Evolutionary conservation across 2,797 vertebrate species (phyloP).

Genomic region (Holocentrus rufus): DNA sequence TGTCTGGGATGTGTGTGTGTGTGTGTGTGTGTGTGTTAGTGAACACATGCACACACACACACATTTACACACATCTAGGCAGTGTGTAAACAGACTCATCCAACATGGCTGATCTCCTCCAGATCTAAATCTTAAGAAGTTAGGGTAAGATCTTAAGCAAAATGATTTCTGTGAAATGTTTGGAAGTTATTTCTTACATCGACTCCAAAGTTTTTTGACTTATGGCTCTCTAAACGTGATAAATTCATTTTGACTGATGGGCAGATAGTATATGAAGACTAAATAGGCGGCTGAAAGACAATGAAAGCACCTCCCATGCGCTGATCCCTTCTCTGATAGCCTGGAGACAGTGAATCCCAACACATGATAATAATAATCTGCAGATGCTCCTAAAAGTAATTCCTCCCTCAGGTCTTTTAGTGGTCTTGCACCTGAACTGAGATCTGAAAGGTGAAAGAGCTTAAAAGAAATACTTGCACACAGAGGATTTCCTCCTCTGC

Average conservation of each 20-base stretch:
- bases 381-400: slow-evolving; percentile 9
- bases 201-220: no score
- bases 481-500: slow-evolving; percentile 11
- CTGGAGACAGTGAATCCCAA: no score
- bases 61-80: background rate
- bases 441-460: background rate
- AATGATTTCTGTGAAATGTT: no score
- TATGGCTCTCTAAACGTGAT: background rate
- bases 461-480: background rate
- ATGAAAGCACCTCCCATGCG: no score
- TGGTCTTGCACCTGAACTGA: background rate
- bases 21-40: slow-evolving; percentile 12
- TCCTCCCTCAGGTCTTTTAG: slow-evolving; percentile 20
- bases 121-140: no score
- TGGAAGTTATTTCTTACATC: no score
- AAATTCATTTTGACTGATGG: background rate
- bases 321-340: no score
- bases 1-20: slow-evolving; percentile 27
- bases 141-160: no score
- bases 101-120: background rate
- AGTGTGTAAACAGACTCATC: background rate
- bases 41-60: background rate
- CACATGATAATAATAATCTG: slow-evolving; percentile 16
- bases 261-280: no score
- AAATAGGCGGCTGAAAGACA: no score